Evolutionary conservation across 2,888 invertebrate species (phyloP), one percentile per base, ranked within the genome.

Genomic region (Yponomeuta sedellus): DNA sequence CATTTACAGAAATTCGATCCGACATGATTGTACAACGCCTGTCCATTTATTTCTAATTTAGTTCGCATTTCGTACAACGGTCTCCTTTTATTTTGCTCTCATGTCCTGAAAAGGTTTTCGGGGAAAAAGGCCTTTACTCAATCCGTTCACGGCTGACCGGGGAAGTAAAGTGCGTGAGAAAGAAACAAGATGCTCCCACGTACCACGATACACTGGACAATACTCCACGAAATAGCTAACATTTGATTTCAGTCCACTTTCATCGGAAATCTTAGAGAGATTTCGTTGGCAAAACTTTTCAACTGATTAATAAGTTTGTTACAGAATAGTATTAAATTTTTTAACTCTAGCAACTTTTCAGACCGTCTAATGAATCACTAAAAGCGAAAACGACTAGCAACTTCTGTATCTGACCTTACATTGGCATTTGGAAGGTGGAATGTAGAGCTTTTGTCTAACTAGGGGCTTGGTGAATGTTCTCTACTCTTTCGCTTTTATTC

Each of bases 401-500:
- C 44, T 52, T 52, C 16, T 52, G 44, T 12, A 52, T 52, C 44
- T 16, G 16, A 52, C 44, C 44, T 52, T 16, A 52, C 44, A 52
- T 52, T 52, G 44, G 44, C 12, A 52, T 52, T 52, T 52, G 34
- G 44, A 52, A 16, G 44, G 44, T 52, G 44, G 16, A 52, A 16
- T 16, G 44, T 52, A 16, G 44, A 80, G 79, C 75, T 75, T 80
- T 81, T 81, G 80, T 81, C 77, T 81, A 80, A 79, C 80, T 76
- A 75, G 78, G 77, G 75, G 81, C 80, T 81, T 85, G 79, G 44
- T 52, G 77, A 83, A 85, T 82, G 79, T 80, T 83, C 80, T 77
- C 76, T 77, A 77, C 80, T 83, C 77, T 79, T 82, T 81, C 75
- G 76, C 77, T 82, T 85, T 85, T 82, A 85, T 85, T 86, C 82